Evolutionary conservation across 2,797 vertebrate genomes (phyloP), one percentile per base, ranked within the genome.

Genomic region (Lindbergichthys nudifrons): DNA sequence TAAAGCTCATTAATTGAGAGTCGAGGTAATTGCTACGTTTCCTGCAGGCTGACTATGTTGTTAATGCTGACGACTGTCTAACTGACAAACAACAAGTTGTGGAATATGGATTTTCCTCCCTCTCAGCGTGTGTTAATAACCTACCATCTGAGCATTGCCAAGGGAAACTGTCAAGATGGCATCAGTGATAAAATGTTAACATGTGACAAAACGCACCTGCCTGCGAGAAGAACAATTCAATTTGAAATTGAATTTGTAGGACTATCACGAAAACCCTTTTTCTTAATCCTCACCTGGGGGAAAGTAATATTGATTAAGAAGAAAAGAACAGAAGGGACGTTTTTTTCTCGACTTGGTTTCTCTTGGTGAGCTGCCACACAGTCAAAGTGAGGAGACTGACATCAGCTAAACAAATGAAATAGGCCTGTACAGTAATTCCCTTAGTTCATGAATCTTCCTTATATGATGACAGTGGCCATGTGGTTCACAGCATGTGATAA

Each of bases 1-100:
- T 91, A 93, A 93, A 94, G 92, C 93, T 94, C 92, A 94, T 95
- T 94, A 95, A 95, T 95, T 94, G 92, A 94, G 92, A 94, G 92
- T 94, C 88, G 89, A 90, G 92, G 94, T 95, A 95, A 95, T 95
- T 94, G 94, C 91, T 78, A 79, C 84, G 77, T 94, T 94, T 94
- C 93, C 94, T 93, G 89, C 90, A 92, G 93, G 93, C 91, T 89
- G 90, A 93, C 83, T 85, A 84, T 87, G 92, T 91, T 91, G 90
- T 89, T 94, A 93, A 94, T 94, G 93, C 93, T 88, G 92, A 92
- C 87, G 80, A 94, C 93, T 95, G 94, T 94, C 94, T 94, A 92
- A 93, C 92, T 95, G 94, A 95, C 94, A 93, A 94, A 95, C 93
- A 94, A 92, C 93, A 90, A 94, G 92, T 94, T 91, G 92, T 82